Evolutionary conservation across 2,113 vertebrate genomes (phyloP).

Genomic region (Toxostoma redivivum): DNA sequence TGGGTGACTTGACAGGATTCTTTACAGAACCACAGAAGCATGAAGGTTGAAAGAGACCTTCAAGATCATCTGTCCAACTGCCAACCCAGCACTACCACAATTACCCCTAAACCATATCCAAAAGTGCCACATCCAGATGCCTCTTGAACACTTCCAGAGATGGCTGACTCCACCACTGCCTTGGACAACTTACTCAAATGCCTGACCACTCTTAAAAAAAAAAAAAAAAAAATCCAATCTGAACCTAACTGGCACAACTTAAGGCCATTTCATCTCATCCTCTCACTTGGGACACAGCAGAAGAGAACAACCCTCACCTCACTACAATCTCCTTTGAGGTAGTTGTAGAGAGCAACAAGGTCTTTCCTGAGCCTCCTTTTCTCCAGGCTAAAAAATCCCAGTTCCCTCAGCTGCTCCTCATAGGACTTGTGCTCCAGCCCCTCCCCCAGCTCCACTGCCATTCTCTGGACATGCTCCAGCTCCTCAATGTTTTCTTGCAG

Average conservation of each 20-base stretch:
- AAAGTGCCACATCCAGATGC: neutral
- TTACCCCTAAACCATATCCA: neutral
- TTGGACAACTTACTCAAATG: neutral
- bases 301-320: neutral
- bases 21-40: neutral
- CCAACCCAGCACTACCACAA: neutral
- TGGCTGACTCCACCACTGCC: neutral
- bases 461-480: rapidly evolving
- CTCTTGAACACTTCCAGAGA: neutral
- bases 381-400: neutral
- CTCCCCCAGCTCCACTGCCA: rapidly evolving
- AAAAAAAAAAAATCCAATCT: neutral
- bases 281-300: neutral
- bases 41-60: neutral
- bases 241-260: neutral
- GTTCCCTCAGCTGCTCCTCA: neutral
- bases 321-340: neutral
- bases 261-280: neutral
- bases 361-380: neutral
- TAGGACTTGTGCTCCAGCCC: neutral
- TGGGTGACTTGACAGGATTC: neutral
- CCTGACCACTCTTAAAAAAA: neutral
- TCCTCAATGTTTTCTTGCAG: neutral
- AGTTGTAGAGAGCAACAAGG: neutral
- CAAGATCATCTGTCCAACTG: neutral